These are phyloP conservation scores for Propithecus perrieri DNA, from an alignment of 2,797 vertebrate genomes.

Conservation along the genomic window DNA sequence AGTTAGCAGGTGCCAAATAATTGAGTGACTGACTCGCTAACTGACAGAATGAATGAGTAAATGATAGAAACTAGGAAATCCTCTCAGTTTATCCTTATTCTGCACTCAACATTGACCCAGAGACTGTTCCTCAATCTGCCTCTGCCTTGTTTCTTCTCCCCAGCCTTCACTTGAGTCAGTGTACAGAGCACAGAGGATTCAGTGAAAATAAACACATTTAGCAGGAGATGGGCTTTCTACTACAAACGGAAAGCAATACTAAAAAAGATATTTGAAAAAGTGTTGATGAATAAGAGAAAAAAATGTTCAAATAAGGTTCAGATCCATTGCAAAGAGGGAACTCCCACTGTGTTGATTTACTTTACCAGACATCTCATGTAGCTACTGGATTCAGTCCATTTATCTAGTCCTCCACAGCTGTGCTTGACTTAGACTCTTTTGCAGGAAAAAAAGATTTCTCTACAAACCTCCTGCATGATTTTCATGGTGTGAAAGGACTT, in stretches of 20 bases:
- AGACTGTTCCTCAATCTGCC: background rate
- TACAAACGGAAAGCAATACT: background rate
- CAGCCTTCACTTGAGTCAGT: background rate
- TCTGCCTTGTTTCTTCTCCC: background rate
- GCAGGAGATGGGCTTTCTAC: background rate
- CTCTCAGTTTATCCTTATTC: background rate
- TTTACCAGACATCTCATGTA: background rate
- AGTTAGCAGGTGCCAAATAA: background rate
- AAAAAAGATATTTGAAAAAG: background rate
- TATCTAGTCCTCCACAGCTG: background rate
- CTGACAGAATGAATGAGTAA: background rate
- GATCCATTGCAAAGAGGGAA: background rate
- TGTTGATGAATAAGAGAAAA: background rate
- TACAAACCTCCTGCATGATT: background rate
- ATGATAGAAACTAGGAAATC: background rate
- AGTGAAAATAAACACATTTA: background rate
- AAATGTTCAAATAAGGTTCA: background rate
- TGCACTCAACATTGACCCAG: background rate
- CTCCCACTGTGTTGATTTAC: constrained; percentile 10
- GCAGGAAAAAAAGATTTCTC: background rate
- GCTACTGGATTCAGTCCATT: constrained; percentile 24
- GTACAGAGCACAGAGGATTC: background rate
- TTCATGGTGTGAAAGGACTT: constrained; percentile 41
- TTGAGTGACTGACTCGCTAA: background rate
- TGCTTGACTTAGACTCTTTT: background rate